Percentiles rank a stretch among this genome's conserved stretches.
Evolutionary conservation across 2,888 invertebrate genomes (phyloP).

Genomic region (Platycnemis pennipes): DNA sequence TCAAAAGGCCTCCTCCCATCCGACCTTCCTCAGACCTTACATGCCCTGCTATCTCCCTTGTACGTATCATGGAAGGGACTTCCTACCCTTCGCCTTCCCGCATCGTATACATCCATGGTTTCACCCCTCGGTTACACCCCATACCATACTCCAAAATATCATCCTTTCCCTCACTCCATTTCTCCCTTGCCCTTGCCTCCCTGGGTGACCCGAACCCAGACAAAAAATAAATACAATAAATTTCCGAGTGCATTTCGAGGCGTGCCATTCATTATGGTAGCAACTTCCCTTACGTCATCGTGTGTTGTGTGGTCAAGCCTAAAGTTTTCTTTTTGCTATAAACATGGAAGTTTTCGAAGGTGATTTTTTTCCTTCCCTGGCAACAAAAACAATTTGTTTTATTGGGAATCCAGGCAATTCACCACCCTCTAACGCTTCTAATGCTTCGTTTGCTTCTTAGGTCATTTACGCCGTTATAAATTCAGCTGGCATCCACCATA

Average conservation of each 20-base stretch:
- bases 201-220: neutral
- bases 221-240: neutral
- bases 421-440: too few species aligned
- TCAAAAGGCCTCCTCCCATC: constrained; percentile 7
- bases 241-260: neutral
- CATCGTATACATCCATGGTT: neutral
- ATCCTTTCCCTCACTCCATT: too few species aligned
- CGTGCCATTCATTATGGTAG: neutral
- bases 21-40: neutral
- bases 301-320: neutral
- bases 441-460: too few species aligned
- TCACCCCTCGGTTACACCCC: neutral
- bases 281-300: neutral
- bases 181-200: neutral
- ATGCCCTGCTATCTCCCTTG: neutral
- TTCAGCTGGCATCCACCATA: too few species aligned
- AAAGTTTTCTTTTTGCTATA: neutral
- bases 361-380: too few species aligned
- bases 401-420: too few species aligned
- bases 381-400: too few species aligned
- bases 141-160: neutral
- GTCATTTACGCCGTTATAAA: too few species aligned
- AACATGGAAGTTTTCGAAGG: neutral
- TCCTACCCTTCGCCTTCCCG: neutral
- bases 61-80: neutral